These are phyloP conservation scores for Tryphoninae sp. DNA, from an alignment of 2,888 invertebrate species.

Conservation along the genomic window DNA sequence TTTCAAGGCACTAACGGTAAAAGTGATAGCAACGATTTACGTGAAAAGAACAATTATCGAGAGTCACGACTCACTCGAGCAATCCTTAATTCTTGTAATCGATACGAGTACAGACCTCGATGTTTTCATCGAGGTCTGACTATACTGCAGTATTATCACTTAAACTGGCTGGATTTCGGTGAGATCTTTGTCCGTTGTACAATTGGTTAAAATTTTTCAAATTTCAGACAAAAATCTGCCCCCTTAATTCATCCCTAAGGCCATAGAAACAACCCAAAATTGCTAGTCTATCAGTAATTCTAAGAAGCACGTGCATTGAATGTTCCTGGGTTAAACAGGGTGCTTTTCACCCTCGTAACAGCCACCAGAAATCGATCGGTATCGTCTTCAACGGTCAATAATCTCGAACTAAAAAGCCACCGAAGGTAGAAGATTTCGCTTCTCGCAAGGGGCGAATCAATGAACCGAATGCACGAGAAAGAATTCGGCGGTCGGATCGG, in stretches of 20 bases:
- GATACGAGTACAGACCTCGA: too few relatives aligned
- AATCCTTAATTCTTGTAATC: background rate
- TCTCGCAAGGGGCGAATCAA: slow-evolving; percentile 14
- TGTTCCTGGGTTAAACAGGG: background rate
- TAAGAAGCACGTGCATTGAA: slow-evolving; percentile 3
- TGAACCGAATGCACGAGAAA: slow-evolving; percentile 32
- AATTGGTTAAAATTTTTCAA: too few relatives aligned
- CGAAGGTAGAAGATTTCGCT: slow-evolving; percentile 30
- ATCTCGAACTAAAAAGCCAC: background rate
- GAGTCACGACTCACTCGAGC: background rate
- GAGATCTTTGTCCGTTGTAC: background rate
- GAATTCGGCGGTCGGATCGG: slow-evolving; percentile 53
- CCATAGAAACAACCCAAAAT: background rate
- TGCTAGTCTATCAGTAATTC: slow-evolving; percentile 29
- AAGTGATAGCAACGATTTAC: too few relatives aligned
- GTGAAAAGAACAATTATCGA: too few relatives aligned
- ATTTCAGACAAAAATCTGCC: background rate
- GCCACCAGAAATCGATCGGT: background rate
- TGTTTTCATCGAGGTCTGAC: background rate
- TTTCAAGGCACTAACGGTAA: too few relatives aligned
- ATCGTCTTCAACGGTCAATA: slow-evolving; percentile 7
- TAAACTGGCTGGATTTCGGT: background rate
- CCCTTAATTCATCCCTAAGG: background rate
- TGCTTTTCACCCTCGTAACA: slow-evolving; percentile 1
- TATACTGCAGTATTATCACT: background rate